phyloP scores from a whole-genome alignment of 2,888 invertebrate genomes.

The Boloria selene region DNA sequence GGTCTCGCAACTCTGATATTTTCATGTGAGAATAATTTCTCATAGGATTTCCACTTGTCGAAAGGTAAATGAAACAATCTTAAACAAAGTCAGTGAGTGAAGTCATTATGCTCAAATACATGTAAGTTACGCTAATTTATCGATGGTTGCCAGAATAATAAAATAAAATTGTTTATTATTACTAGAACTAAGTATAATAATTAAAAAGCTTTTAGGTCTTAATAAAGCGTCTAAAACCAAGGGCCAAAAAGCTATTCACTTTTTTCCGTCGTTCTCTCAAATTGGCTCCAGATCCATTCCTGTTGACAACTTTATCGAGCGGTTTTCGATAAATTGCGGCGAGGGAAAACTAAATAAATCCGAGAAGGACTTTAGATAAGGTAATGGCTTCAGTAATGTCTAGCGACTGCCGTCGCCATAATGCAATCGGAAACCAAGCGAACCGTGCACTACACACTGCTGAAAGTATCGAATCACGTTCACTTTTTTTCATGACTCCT shows the following conservation, averaged over 20 bases:
- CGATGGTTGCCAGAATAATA: neutral
- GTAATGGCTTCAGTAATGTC: constrained; percentile 81
- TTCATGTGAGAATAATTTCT: too few relatives aligned
- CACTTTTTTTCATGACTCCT: constrained; percentile 40
- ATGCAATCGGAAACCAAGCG: constrained; percentile 76
- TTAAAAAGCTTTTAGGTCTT: constrained; percentile 29
- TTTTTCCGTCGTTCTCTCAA: constrained; percentile 71
- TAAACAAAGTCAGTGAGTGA: too few relatives aligned
- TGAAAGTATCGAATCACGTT: constrained; percentile 44
- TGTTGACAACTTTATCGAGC: constrained; percentile 82
- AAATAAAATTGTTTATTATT: neutral
- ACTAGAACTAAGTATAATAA: neutral
- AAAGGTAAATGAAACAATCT: too few relatives aligned
- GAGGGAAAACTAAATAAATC: constrained; percentile 82
- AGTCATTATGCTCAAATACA: too few relatives aligned
- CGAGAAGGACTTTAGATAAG: constrained; percentile 82
- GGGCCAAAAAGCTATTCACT: constrained; percentile 63
- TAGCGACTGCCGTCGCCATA: constrained; percentile 73
- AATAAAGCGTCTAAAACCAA: constrained; percentile 40
- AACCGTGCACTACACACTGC: constrained; percentile 59
- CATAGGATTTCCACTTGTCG: too few relatives aligned
- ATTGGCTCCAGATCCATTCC: constrained; percentile 80
- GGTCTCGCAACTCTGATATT: too few relatives aligned
- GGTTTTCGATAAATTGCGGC: constrained; percentile 82
- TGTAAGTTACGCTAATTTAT: too few relatives aligned